phyloP scores from a whole-genome alignment of 2,888 invertebrate genomes.

The Pachliopta kotzebuea region DNA sequence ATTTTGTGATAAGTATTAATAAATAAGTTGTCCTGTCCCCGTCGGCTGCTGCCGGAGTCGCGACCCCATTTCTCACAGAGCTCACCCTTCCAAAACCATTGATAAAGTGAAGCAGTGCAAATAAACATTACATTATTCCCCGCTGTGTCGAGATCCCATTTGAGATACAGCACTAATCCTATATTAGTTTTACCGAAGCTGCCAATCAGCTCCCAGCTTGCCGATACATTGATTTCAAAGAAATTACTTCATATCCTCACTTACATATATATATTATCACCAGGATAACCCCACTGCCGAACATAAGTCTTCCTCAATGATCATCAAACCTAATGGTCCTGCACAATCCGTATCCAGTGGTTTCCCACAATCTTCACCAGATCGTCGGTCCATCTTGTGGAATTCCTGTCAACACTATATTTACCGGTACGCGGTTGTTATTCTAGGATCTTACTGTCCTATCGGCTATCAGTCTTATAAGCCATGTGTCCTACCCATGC shows the following conservation, averaged over 20 bases:
- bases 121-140: slow-evolving; percentile 41
- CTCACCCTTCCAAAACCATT: slow-evolving; percentile 22
- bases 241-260: slow-evolving; percentile 14
- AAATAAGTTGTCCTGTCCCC: neutral
- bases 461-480: no score
- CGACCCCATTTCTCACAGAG: slow-evolving; percentile 4
- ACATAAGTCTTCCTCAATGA: no score
- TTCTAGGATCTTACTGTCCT: no score
- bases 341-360: no score
- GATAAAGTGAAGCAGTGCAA: slow-evolving; percentile 29
- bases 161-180: slow-evolving; percentile 66
- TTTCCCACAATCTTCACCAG: no score
- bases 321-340: no score
- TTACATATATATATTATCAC: no score
- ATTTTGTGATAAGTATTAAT: neutral
- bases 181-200: slow-evolving; percentile 65
- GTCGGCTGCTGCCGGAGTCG: neutral
- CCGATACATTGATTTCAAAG: slow-evolving; percentile 21
- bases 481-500: no score
- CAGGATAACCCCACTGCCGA: no score
- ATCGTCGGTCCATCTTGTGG: no score
- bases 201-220: slow-evolving; percentile 54
- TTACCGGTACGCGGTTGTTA: no score
- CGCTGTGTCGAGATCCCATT: slow-evolving; percentile 61
- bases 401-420: no score